Base-by-base conservation (phyloP, 2,888 invertebrate genomes). In the Rhagonycha fulva region DNA sequence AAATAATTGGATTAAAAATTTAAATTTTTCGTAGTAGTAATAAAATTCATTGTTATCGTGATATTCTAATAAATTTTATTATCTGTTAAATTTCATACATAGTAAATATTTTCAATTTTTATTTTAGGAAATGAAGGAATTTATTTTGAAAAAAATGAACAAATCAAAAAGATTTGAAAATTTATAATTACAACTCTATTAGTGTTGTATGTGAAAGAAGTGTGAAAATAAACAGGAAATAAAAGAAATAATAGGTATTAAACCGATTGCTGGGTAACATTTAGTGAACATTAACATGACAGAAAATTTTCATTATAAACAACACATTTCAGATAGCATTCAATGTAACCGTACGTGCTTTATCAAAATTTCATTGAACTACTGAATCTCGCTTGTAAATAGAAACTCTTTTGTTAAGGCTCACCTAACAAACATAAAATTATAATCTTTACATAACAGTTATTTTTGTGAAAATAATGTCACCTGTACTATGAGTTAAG, bases 401-500 rank as follows among this genome's bases (percentile, higher is more conserved):
- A 47, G 47, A 47, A 47, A 47, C 47, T n/a, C 47, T 47, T 47
- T 47, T 47, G 47, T 47, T 47, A 47, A n/a, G 47, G 47, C 47
- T 47, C n/a, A 47, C 47, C 7, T 47, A 47, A 47, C 47, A 47
- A 47, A 47, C n/a, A 47, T 7, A 47, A n/a, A 47, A 47, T 47
- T 47, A n/a, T n/a, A 47, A 47, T 47, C 47, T 47, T 47, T 47
- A n/a, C 47, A 47, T n/a, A 47, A 47, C 47, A 47, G 47, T 47
- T 47, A 47, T n/a, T 47, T 47, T 47, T 47, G 47, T 47, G 47
- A 47, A 47, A 47, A 47, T 47, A 47, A 47, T 47, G 47, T 47
- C 47, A 47, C 47, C 47, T 66, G 66, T 47, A 74, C 68, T 74
- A 66, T 74, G 60, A 66, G 66, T 74, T 74, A 72, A 74, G 66